phyloP scores from a whole-genome alignment of 2,113 vertebrate species.

The Tapirus terrestris region DNA sequence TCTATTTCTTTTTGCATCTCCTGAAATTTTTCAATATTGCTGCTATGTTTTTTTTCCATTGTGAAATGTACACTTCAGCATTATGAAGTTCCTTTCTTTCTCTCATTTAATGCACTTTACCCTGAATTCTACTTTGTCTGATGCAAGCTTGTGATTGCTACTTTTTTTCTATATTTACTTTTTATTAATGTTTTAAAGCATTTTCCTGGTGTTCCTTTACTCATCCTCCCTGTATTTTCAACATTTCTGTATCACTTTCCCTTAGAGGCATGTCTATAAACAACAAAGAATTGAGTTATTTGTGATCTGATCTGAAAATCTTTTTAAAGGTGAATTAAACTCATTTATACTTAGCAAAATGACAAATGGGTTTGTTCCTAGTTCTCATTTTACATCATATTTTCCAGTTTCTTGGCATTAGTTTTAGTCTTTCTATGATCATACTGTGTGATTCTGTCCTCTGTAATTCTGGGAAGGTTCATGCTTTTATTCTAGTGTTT shows the following conservation, averaged over 20 bases:
- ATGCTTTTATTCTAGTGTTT: background rate
- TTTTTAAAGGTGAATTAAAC: constrained; percentile 59
- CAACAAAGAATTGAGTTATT: constrained; percentile 40
- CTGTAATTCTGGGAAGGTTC: constrained; percentile 1
- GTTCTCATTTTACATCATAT: constrained; percentile 27
- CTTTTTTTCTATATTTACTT: constrained; percentile 34
- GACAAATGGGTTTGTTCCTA: constrained; percentile 26
- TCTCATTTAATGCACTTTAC: constrained; percentile 28
- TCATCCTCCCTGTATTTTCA: constrained; percentile 16
- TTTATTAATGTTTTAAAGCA: background rate
- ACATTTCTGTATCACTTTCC: background rate
- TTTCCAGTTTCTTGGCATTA: constrained; percentile 27
- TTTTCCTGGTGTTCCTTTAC: background rate
- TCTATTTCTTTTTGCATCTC: constrained; percentile 20
- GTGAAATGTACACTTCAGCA: background rate
- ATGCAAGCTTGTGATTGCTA: background rate
- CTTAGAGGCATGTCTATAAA: background rate
- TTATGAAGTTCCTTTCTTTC: constrained; percentile 16
- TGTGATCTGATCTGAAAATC: constrained; percentile 49
- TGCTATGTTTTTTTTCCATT: background rate
- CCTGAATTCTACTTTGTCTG: constrained; percentile 26
- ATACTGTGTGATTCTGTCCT: background rate
- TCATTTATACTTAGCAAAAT: constrained; percentile 58
- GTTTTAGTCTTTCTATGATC: constrained; percentile 50
- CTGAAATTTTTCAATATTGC: constrained; percentile 3